A percentile compares a stretch with the other conserved stretches of the same genome.
These are phyloP conservation scores for Gopherus evgoodei DNA, from an alignment of 2,113 vertebrate genomes.

Conservation along the genomic window DNA sequence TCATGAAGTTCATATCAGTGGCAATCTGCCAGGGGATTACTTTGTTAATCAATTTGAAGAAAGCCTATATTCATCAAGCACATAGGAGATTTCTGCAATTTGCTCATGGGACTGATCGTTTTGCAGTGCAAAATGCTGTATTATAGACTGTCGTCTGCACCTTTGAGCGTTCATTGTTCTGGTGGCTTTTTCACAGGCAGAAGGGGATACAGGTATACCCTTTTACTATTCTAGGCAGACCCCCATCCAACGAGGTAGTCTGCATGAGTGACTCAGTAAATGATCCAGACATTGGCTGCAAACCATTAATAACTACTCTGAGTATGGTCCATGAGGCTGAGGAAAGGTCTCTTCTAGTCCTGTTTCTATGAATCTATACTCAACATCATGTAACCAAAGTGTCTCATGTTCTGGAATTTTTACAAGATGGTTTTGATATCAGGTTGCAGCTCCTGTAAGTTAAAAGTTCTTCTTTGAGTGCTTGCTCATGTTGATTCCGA, in stretches of 20 bases:
- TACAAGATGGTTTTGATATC: not conserved
- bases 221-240: not conserved
- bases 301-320: too few species aligned
- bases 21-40: not conserved
- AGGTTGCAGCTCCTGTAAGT: slow-evolving; percentile 88
- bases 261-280: not conserved
- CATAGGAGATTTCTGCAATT: not conserved
- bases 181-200: not conserved
- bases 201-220: not conserved
- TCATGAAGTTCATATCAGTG: not conserved
- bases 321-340: too few species aligned
- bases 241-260: not conserved
- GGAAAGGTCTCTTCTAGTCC: not conserved
- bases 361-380: not conserved
- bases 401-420: not conserved
- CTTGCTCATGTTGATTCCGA: too few species aligned
- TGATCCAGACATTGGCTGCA: too few species aligned
- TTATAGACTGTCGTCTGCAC: not conserved
- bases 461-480: not conserved
- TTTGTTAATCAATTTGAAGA: not conserved
- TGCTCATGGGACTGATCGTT: too few species aligned
- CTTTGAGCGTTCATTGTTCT: not conserved
- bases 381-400: not conserved
- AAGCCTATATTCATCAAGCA: not conserved
- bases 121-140: not conserved